phyloP scores from a whole-genome alignment of 2,797 vertebrate species.

The Channa striata region DNA sequence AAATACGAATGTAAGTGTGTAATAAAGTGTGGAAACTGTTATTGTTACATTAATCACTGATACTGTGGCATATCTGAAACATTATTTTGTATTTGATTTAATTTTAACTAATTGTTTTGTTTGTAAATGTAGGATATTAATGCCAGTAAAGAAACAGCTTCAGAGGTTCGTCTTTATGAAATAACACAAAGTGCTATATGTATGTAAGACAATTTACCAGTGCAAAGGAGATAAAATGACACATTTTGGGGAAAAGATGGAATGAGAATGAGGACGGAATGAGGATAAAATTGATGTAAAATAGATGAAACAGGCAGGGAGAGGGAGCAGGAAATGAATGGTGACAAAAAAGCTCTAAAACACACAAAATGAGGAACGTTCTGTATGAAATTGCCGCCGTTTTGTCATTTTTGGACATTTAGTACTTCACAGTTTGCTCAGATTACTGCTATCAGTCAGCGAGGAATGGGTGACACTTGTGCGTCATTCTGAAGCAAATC shows the following conservation, averaged over 20 bases:
- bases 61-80: too few relatives aligned
- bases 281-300: constrained; percentile 8
- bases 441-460: background rate
- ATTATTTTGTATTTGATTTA: too few relatives aligned
- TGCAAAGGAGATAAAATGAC: background rate
- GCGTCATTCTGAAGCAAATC: constrained; percentile 27
- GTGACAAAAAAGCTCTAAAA: background rate
- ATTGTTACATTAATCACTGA: too few relatives aligned
- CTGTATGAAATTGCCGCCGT: constrained; percentile 13
- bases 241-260: background rate
- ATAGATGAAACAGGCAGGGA: background rate
- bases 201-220: too few relatives aligned
- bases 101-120: too few relatives aligned
- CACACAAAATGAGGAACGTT: background rate
- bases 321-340: background rate
- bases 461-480: background rate
- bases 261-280: background rate
- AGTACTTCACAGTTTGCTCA: background rate
- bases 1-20: too few relatives aligned
- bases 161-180: too few relatives aligned
- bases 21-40: too few relatives aligned
- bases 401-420: constrained; percentile 25
- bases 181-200: background rate
- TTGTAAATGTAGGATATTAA: background rate
- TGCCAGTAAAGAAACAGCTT: too few relatives aligned